A percentile compares a stretch with the other conserved stretches of the same genome.
Evolutionary conservation across 1,140 invertebrate genomes (phyloP).

Genomic region (Drosophila malerkotliana): DNA sequence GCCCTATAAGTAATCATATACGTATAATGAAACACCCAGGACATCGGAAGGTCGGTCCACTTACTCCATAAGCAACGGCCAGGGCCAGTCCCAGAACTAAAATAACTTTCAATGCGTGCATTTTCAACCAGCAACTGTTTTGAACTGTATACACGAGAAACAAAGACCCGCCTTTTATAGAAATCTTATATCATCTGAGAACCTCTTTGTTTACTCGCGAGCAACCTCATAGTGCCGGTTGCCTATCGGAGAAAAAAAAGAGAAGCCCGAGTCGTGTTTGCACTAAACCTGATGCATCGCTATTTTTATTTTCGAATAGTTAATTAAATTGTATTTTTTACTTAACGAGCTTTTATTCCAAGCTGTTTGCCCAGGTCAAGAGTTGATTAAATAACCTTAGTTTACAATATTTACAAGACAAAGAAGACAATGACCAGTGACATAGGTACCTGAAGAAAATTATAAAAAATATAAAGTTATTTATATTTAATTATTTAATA

Average conservation of each 20-base stretch:
- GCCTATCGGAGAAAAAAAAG: not conserved
- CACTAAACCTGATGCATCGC: not conserved
- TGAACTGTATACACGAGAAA: conserved; percentile 2
- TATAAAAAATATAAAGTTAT: no score
- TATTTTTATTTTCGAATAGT: no score
- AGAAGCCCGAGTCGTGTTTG: not conserved
- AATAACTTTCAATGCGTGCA: conserved; percentile 7
- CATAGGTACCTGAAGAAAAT: no score
- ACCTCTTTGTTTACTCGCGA: not conserved
- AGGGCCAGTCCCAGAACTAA: conserved; percentile 4
- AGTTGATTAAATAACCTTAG: no score
- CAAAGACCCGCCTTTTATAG: conserved; percentile 9
- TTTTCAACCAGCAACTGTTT: not conserved
- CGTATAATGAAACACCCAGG: not conserved
- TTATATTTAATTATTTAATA: no score
- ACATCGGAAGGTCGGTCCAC: not conserved
- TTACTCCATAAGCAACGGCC: conserved; percentile 1
- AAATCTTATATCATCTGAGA: not conserved
- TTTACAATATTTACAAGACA: no score
- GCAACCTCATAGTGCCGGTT: not conserved
- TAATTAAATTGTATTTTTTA: no score
- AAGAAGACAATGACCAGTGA: no score
- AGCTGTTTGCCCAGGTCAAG: no score
- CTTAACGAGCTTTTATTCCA: no score
- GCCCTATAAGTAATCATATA: not conserved